Base-by-base conservation (phyloP, 2,113 vertebrate genomes). In the Lanius ludovicianus region DNA sequence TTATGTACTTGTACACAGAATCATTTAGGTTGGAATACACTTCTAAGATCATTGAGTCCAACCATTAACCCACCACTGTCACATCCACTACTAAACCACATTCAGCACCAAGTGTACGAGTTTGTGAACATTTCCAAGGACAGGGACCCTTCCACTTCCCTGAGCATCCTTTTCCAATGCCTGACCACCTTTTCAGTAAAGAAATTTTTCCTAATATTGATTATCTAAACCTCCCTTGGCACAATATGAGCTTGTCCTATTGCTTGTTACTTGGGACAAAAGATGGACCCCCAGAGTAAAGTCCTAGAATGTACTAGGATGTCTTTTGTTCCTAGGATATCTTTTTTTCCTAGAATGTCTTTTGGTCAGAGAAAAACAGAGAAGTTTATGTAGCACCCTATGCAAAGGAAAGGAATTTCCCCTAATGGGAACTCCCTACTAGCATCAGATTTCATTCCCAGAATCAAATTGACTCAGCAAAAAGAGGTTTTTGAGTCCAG, bases 51-150 rank as follows among this genome's bases (percentile, higher is more conserved):
- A 60, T 14, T 0, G 1, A 69, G 31, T 49, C 70, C 21, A 27
- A 16, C 35, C 47, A 49, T 49, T 42, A 42, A 37, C 12, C 15
- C 59, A 42, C 17, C 22, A 31, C 20, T 62, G 30, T 21, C 28
- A 55, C 0, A 0, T 13, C n/a, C 15, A 9, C 33, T 30, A 16
- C 13, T n/a, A 47, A 78, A 78, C 18, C 23, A 24, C n/a, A 30
- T 55, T 47, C 64, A 46, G 19, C 47, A n/a, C 33, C 64, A 53
- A n/a, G 23, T 20, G 39, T 11, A 22, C 14, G 20, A 0, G 1
- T 28, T 24, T 69, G 28, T 46, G 23, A 39, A 7, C 23, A 11
- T 15, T 55, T 47, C 47, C 41, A 47, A n/a, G 28, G 28, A 47
- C 23, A 39, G 30, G 22, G 47, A 63, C 46, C n/a, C 33, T 55